Base-by-base conservation (phyloP, 2,113 vertebrate genomes). In the Etheostoma spectabile region DNA sequence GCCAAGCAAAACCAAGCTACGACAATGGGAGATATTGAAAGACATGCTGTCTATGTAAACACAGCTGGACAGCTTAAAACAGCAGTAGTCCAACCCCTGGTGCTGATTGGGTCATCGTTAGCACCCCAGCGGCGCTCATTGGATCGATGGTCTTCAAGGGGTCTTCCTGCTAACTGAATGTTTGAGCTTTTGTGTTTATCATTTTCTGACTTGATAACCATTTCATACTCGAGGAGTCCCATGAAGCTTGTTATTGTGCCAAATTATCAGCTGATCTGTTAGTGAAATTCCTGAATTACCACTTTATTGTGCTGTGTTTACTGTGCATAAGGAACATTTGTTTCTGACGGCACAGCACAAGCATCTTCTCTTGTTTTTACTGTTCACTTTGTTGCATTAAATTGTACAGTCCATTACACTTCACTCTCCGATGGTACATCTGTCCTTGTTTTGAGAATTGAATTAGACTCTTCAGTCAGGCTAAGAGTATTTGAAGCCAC, bases 391-490 rank as follows among this genome's bases (percentile, higher is more conserved):
- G 56, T 55, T 59, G 51, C 66, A 88, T 73, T 86, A 81, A 86
- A 86, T 51, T 56, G 45, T 67, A 61, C 70, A 81, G 38, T 48
- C 21, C 18, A 14, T 86, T 60, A 93, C 48, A 92, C 49, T 78
- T 93, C 91, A 6, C 27, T 84, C 66, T 91, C 91, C 21, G 87
- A 73, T 10, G 73, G 46, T 7, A 7, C 22, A 4, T 77, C 56
- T 48, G 2, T 76, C 3, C 53, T 70, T 19, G 10, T 13, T 70
- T 38, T 46, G 21, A 33, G 67, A 46, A 0, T 2, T 27, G 30
- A 33, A 3, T 61, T 12, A 0, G 61, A 27, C 6, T 79, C 82
- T 16, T 88, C 85, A 1, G 35, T 68, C 57, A 70, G 62, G 16
- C 33, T n/a, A 2, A 62, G 61, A 1, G 35, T 42, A 30, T 77